Conservation (phyloP, 2,113 vertebrate species). For the Condylura cristata region DNA sequence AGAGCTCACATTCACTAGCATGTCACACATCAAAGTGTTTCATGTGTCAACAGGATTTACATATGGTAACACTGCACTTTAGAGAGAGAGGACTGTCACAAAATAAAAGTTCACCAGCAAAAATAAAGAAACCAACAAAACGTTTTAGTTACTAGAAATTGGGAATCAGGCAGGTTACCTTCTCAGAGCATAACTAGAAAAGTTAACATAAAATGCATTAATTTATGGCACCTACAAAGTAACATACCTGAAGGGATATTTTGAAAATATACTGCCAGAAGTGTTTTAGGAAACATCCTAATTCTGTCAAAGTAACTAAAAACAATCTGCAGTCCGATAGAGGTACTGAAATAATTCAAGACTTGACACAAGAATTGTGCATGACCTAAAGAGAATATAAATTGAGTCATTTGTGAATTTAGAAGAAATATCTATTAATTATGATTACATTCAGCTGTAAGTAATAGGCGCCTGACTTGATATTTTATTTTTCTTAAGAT, state of each 20-base stretch:
- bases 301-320: slow-evolving; percentile 8
- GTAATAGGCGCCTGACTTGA: slow-evolving; percentile 11
- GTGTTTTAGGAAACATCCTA: background rate
- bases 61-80: slow-evolving; percentile 68
- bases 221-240: background rate
- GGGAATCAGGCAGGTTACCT: background rate
- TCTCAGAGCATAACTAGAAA: slow-evolving; percentile 18
- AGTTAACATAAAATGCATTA: background rate
- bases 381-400: background rate
- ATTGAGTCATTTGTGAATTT: background rate
- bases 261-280: background rate
- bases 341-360: background rate
- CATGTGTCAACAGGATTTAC: slow-evolving; percentile 68
- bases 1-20: slow-evolving; percentile 43
- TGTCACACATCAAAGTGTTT: slow-evolving; percentile 26
- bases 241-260: background rate
- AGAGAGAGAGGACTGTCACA: slow-evolving; percentile 52
- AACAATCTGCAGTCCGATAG: background rate
- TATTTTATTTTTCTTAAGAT: background rate
- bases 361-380: background rate
- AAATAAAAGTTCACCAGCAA: slow-evolving; percentile 21
- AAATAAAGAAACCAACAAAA: slow-evolving; percentile 39
- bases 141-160: slow-evolving; percentile 1
- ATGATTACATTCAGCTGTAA: background rate
- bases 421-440: background rate